Evolutionary conservation across 2,888 invertebrate species (phyloP), one percentile per base, ranked within the genome.

Genomic region (Tineola bisselliella): DNA sequence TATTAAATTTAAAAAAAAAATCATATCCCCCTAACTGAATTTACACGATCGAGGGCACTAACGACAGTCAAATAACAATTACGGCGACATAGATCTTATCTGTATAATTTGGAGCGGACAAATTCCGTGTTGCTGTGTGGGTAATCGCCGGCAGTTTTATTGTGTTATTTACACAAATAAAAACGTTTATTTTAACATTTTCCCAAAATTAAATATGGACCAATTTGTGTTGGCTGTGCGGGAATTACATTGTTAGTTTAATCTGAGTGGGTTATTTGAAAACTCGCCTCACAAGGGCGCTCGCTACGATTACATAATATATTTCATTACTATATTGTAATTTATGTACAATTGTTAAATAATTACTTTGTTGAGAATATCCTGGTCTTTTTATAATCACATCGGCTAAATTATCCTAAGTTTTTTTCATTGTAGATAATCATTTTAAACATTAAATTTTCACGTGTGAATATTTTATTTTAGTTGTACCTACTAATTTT

Each of bases 161-260:
- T 87, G 86, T 86, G 84, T 84, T 86, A 86, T 86, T 87, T 86
- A 86, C 86, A 86, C 87, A 86, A 87, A 87, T 87, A 84, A 87
- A 87, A 86, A 83, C 86, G 84, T 86, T 86, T 87, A 87, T 87
- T 84, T 86, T 79, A 76, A 86, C 84, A 86, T 87, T 87, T 86
- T 86, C 86, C 84, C 83, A 84, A 87, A 84, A 86, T 86, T 87
- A 86, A 86, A 84, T 86, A 87, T 79, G 81, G 79, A 71, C 83
- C 76, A 86, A 84, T 86, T 84, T 78, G 68, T 69, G 71, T 69
- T 66, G 65, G 67, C 10, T 18, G 68, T 66, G 72, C 73, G 74
- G 75, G 77, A 74, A 80, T 84, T 77, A 78, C 76, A 72, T 76
- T 68, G 80, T 81, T 80, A 74, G 72, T 68, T 70, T 79, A 77